phyloP scores from a whole-genome alignment of 2,888 invertebrate genomes.

The Drosophila subquinaria region DNA sequence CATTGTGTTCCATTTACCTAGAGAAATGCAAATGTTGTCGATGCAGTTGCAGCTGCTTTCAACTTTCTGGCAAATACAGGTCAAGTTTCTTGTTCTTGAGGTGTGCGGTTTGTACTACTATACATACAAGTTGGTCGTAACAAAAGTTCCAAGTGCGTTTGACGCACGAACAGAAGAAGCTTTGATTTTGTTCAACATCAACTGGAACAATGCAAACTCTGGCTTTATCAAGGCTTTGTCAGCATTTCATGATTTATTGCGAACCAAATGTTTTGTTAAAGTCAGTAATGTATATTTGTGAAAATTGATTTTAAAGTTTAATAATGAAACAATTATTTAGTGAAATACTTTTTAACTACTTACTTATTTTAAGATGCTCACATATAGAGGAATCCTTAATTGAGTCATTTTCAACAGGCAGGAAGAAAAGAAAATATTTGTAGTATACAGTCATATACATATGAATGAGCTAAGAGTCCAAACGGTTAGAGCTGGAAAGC shows the following conservation, averaged over 20 bases:
- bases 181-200: constrained; percentile 5
- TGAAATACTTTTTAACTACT: no score
- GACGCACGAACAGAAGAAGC: background rate
- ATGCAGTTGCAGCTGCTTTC: constrained; percentile 47
- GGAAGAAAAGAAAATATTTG: no score
- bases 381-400: no score
- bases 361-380: no score
- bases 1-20: constrained; percentile 71
- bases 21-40: constrained; percentile 64
- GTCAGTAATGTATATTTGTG: background rate
- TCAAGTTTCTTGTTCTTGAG: constrained; percentile 58
- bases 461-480: no score
- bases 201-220: constrained; percentile 11
- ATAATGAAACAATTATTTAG: no score
- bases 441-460: no score
- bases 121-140: background rate
- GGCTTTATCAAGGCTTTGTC: constrained; percentile 9
- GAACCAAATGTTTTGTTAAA: background rate
- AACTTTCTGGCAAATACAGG: constrained; percentile 57
- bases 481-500: no score
- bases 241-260: constrained; percentile 5
- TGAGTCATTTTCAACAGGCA: background rate
- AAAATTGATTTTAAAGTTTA: background rate
- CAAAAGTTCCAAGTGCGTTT: constrained; percentile 35
- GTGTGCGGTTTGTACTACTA: background rate